These are phyloP conservation scores for Neoscelio sp. DNA, from an alignment of 2,888 invertebrate species.

Conservation along the genomic window DNA sequence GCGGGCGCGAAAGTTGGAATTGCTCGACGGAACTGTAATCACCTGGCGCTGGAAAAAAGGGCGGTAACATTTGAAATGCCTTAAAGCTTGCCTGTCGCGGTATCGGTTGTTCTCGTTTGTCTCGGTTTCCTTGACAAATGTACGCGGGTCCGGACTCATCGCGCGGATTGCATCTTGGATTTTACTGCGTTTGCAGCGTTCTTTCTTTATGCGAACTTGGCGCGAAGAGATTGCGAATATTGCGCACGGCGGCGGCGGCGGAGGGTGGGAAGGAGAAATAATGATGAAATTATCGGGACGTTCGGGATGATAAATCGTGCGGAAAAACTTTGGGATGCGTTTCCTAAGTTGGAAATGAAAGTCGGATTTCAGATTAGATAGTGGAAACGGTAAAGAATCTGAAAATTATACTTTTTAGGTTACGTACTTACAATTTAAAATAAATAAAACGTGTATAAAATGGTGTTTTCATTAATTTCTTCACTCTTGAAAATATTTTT, in stretches of 20 bases:
- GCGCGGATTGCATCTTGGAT: conserved; percentile 71
- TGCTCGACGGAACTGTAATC: conserved; percentile 36
- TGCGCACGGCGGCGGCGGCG: background rate
- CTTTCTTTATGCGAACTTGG: conserved; percentile 51
- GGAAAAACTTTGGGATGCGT: conserved; percentile 22
- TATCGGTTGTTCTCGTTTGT: conserved; percentile 49
- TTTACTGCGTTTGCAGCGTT: conserved; percentile 34
- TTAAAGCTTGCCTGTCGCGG: conserved; percentile 35
- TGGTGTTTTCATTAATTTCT: too few species aligned
- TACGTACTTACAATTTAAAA: too few species aligned
- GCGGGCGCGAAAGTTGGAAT: conserved; percentile 32
- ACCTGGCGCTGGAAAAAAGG: conserved; percentile 18
- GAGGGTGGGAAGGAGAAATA: conserved; percentile 19
- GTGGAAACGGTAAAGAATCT: too few species aligned
- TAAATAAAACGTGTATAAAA: too few species aligned
- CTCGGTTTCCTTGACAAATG: conserved; percentile 73
- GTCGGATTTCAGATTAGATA: too few species aligned
- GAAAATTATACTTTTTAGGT: too few species aligned
- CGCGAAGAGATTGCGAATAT: conserved; percentile 46
- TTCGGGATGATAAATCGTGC: conserved; percentile 38
- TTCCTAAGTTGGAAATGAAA: conserved; percentile 8
- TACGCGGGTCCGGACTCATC: conserved; percentile 71
- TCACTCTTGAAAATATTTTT: too few species aligned
- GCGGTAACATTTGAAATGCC: conserved; percentile 44
- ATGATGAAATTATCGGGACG: conserved; percentile 50